Evolutionary conservation across 2,113 vertebrate species (phyloP), one percentile per base, ranked within the genome.

Genomic region (Sporophila hypoxantha): DNA sequence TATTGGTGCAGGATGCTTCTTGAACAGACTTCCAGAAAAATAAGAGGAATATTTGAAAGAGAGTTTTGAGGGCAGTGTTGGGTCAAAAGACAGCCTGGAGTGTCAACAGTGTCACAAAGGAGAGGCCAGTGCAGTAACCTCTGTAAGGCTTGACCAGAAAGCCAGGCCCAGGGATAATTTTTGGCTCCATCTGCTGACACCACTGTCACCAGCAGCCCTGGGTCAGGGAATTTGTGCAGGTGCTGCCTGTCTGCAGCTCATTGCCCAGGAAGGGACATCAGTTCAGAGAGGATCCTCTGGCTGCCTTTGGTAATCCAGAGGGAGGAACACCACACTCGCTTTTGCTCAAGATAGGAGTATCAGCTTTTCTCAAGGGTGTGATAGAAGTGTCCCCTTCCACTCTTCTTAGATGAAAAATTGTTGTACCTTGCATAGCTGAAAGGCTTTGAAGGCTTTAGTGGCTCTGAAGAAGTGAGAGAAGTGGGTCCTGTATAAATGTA

Each of bases 151-250:
- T 13, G 20, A 29, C 11, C 2, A 39, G 32, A 39, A 74, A 66
- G 10, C 14, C 34, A 27, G 41, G 14, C 55, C 14, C 39, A 34
- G 30, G 17, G 49, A 19, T 68, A 83, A 83, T 83, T 76, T 94
- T 75, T 93, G 73, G 76, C 89, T 89, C 89, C 95, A 87, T 89
- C 87, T 93, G 69, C 85, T 92, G 79, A 59, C 82, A 65, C 34
- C 4, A 2, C 19, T 80, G 57, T 50, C 76, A 47, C 49, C 0
- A 1, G 25, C 0, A 7, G 41, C 30, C 42, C 32, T 57, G 46
- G 57, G 42, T 10, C 55, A 32, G 22, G 22, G 39, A 17, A 19
- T 15, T 46, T 34, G 49, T 41, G 70, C 29, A 17, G 36, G 42
- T 39, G 1, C 32, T 46, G 14, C 42, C 69, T 86, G n/a, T 10